Evolutionary conservation across 2,888 invertebrate genomes (phyloP).

Genomic region (Yponomeuta cagnagella): DNA sequence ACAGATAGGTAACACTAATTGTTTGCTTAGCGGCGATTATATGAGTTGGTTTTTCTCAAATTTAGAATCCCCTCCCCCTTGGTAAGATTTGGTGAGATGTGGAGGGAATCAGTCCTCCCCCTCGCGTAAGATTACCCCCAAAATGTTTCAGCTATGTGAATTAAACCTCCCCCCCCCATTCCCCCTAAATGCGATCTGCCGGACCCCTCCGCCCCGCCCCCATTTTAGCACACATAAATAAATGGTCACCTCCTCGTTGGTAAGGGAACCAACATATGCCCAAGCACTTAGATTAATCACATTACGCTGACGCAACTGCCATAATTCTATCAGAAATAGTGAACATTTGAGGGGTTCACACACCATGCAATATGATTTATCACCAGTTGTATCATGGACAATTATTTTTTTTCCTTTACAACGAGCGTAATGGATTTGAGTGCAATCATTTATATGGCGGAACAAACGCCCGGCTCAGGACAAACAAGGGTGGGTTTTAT

Average conservation of each 20-base stretch:
- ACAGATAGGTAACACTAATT: too few relatives aligned
- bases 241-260: neutral
- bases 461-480: neutral
- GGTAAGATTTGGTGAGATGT: too few relatives aligned
- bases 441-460: neutral
- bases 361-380: slow-evolving; percentile 8
- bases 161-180: too few relatives aligned
- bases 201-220: too few relatives aligned
- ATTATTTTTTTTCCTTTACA: slow-evolving; percentile 8
- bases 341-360: neutral
- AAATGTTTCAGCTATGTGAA: too few relatives aligned
- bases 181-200: too few relatives aligned
- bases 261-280: neutral
- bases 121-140: too few relatives aligned
- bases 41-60: too few relatives aligned
- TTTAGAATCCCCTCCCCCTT: too few relatives aligned
- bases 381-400: neutral
- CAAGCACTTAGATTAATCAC: neutral
- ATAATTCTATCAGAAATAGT: neutral
- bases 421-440: slow-evolving; percentile 8
- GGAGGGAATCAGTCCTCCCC: too few relatives aligned
- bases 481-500: slow-evolving; percentile 7
- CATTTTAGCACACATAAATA: too few relatives aligned
- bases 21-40: too few relatives aligned
- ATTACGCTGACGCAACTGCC: neutral